Evolutionary conservation across 2,888 invertebrate species (phyloP).

Genomic region (Psococerastis gibbosa): DNA sequence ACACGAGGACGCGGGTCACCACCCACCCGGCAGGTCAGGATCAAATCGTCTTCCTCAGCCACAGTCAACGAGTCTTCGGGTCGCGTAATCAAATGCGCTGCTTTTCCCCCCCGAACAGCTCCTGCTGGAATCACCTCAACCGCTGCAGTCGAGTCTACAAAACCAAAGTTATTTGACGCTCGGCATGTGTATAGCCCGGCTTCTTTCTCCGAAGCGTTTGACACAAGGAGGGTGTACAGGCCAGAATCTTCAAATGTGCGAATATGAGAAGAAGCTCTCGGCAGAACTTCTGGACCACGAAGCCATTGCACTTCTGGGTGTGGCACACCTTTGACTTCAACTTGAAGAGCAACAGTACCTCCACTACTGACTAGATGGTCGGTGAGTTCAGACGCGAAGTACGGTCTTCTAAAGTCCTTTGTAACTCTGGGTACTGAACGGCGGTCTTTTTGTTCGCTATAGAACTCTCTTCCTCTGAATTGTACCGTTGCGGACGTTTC

Average conservation of each 20-base stretch:
- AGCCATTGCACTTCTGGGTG: constrained; percentile 59
- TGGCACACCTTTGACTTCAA: constrained; percentile 46
- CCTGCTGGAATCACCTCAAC: constrained; percentile 43
- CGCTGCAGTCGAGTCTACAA: constrained; percentile 50
- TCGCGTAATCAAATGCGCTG: constrained; percentile 58
- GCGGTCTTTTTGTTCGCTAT: constrained; percentile 13
- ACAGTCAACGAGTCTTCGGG: constrained; percentile 59
- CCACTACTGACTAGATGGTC: constrained; percentile 56
- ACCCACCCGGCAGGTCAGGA: constrained; percentile 59
- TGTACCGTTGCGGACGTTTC: constrained; percentile 50
- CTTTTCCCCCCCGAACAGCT: constrained; percentile 42
- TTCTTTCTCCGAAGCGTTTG: constrained; percentile 50
- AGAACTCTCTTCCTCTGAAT: constrained; percentile 11
- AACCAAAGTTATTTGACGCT: constrained; percentile 52
- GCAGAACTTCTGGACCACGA: constrained; percentile 29
- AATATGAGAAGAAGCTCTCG: constrained; percentile 38
- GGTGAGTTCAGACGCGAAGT: constrained; percentile 44
- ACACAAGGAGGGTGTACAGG: constrained; percentile 52
- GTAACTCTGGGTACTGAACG: constrained; percentile 13
- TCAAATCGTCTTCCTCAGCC: constrained; percentile 60
- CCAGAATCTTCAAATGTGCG: constrained; percentile 46
- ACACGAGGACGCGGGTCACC: constrained; percentile 83
- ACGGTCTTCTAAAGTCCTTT: constrained; percentile 38
- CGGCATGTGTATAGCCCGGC: constrained; percentile 59
- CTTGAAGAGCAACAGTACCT: constrained; percentile 64